Conservation (phyloP, 1,140 invertebrate species). For the Microplitis demolitor region DNA sequence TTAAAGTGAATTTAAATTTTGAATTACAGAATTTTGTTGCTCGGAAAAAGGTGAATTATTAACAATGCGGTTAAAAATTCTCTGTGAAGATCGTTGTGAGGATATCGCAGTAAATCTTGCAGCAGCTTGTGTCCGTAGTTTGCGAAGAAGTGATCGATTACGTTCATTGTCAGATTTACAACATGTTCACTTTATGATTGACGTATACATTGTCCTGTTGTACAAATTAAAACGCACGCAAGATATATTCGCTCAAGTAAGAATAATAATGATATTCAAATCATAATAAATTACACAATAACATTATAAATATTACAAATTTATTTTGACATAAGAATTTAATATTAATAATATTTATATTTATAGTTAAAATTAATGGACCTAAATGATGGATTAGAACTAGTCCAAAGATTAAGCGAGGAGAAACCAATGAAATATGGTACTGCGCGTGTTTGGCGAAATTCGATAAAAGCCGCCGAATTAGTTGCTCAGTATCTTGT, state of each 20-base stretch:
- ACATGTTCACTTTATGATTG: conserved; percentile 62
- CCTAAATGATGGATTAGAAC: conserved; percentile 56
- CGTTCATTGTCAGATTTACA: conserved; percentile 56
- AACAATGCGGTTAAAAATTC: conserved; percentile 62
- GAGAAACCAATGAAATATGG: conserved; percentile 59
- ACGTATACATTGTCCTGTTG: conserved; percentile 63
- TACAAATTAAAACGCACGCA: conserved; percentile 63
- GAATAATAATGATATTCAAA: conserved; percentile 21
- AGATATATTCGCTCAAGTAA: conserved; percentile 63
- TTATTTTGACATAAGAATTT: no score
- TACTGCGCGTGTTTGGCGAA: conserved; percentile 59
- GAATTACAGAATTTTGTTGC: conserved; percentile 58
- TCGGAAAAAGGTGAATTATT: conserved; percentile 62
- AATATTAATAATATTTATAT: not conserved
- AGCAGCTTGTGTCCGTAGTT: conserved; percentile 58
- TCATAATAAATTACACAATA: no score
- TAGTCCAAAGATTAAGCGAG: conserved; percentile 58
- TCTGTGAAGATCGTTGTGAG: conserved; percentile 64
- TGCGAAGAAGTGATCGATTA: conserved; percentile 54
- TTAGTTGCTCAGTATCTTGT: conserved; percentile 60
- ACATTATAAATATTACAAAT: not conserved
- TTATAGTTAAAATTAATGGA: conserved; percentile 61
- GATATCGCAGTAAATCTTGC: conserved; percentile 64
- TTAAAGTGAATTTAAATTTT: not conserved
- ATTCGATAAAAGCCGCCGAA: conserved; percentile 61